These are phyloP conservation scores for Callosobruchus maculatus DNA, from an alignment of 2,888 invertebrate species.

Conservation along the genomic window DNA sequence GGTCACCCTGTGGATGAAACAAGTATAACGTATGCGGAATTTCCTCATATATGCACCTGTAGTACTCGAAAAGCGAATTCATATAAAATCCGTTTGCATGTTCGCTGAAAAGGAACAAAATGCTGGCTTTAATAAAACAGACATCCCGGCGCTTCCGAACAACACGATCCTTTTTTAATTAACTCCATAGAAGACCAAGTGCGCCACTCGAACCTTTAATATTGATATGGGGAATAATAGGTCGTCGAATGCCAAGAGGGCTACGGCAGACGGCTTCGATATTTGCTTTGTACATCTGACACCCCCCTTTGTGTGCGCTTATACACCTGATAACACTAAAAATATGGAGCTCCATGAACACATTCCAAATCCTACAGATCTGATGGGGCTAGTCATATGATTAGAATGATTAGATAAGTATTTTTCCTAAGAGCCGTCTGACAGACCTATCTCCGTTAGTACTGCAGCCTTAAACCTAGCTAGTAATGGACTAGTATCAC, in stretches of 20 bases:
- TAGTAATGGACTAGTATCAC: no score
- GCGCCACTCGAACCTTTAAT: constrained; percentile 44
- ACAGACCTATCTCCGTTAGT: no score
- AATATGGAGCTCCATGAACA: not conserved
- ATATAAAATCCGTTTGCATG: not conserved
- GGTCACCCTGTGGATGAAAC: no score
- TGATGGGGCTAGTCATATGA: not conserved
- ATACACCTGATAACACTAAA: constrained; percentile 1
- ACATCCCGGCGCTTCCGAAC: not conserved
- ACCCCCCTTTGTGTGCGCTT: constrained; percentile 1
- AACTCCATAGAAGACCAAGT: constrained; percentile 22
- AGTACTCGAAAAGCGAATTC: not conserved
- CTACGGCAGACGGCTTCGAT: constrained; percentile 22
- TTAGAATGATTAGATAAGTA: no score
- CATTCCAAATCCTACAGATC: not conserved
- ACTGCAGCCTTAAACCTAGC: no score
- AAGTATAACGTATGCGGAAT: no score
- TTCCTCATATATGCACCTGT: not conserved
- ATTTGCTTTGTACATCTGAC: constrained; percentile 36
- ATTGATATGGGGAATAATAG: constrained; percentile 38
- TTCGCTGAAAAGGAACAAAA: not conserved
- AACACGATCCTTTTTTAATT: constrained; percentile 25
- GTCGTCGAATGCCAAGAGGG: constrained; percentile 35
- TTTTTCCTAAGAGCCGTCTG: no score
- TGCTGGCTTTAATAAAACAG: not conserved